Evolutionary conservation across 2,888 invertebrate genomes (phyloP).

Genomic region (Cremastobaeus sp.): DNA sequence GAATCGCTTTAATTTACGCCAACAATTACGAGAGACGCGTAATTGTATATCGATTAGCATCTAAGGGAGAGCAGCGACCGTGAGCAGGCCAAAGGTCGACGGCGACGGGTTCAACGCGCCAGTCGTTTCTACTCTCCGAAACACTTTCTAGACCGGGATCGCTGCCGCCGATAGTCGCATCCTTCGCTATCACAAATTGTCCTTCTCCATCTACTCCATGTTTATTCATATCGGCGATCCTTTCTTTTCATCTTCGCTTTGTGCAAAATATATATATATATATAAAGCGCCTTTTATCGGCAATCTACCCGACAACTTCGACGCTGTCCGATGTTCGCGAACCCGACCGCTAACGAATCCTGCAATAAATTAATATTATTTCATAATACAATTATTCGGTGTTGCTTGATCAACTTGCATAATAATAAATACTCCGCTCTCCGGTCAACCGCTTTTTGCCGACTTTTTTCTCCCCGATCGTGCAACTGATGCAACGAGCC

Average conservation of each 20-base stretch:
- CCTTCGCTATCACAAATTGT: constrained; percentile 39
- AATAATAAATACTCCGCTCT: constrained; percentile 6
- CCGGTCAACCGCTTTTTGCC: background rate
- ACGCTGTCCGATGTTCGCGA: background rate
- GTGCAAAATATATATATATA: too few species aligned
- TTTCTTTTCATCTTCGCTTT: constrained; percentile 6
- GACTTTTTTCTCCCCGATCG: background rate
- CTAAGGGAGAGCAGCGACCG: constrained; percentile 58
- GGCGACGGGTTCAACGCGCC: constrained; percentile 53
- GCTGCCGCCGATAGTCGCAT: constrained; percentile 26
- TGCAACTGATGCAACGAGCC: constrained; percentile 14
- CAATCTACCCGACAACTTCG: too few species aligned
- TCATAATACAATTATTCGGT: constrained; percentile 29
- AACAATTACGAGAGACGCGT: constrained; percentile 61
- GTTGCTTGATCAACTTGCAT: constrained; percentile 18
- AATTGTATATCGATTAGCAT: constrained; percentile 63
- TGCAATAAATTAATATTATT: constrained; percentile 34
- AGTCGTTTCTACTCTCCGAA: constrained; percentile 44
- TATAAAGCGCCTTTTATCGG: constrained; percentile 16
- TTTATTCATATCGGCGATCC: constrained; percentile 8
- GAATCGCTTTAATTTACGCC: constrained; percentile 61
- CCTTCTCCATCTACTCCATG: constrained; percentile 4
- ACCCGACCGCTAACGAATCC: constrained; percentile 16
- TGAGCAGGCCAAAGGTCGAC: constrained; percentile 59
- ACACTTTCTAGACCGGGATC: constrained; percentile 55